Conservation (phyloP, 2,113 vertebrate genomes). For the Rattus rattus region DNA sequence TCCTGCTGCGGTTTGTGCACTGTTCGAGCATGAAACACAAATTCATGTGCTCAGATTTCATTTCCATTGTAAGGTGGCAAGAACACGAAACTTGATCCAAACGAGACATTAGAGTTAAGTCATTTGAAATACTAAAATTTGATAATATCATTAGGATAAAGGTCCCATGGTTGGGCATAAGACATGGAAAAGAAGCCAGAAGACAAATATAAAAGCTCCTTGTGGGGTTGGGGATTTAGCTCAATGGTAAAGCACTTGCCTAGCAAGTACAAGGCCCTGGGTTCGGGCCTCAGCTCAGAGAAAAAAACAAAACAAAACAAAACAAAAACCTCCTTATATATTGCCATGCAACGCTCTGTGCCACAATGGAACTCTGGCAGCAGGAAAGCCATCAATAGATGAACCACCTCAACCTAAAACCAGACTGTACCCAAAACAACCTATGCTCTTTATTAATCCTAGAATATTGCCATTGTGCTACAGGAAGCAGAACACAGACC, state of each 20-base stretch:
- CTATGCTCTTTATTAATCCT: not conserved
- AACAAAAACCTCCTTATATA: no score
- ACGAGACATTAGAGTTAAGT: not conserved
- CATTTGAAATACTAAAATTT: not conserved
- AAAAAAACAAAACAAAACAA: no score
- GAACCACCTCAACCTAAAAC: not conserved
- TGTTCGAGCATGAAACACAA: not conserved
- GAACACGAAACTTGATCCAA: not conserved
- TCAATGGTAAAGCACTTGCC: no score
- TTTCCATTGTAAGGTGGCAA: not conserved
- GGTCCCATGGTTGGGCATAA: not conserved
- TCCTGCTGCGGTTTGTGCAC: not conserved
- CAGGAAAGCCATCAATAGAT: not conserved
- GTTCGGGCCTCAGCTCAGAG: no score
- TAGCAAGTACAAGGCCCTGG: no score
- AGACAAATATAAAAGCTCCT: not conserved
- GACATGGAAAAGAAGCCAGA: not conserved
- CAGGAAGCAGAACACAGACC: not conserved
- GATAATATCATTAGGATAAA: not conserved
- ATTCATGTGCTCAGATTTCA: not conserved
- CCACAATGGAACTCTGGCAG: not conserved
- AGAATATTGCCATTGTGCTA: not conserved
- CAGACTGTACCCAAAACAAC: not conserved
- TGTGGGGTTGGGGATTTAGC: no score
- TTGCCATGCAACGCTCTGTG: not conserved